These are phyloP conservation scores for Sterrhoptilus dennistouni DNA, from an alignment of 2,113 vertebrate genomes.

Conservation along the genomic window DNA sequence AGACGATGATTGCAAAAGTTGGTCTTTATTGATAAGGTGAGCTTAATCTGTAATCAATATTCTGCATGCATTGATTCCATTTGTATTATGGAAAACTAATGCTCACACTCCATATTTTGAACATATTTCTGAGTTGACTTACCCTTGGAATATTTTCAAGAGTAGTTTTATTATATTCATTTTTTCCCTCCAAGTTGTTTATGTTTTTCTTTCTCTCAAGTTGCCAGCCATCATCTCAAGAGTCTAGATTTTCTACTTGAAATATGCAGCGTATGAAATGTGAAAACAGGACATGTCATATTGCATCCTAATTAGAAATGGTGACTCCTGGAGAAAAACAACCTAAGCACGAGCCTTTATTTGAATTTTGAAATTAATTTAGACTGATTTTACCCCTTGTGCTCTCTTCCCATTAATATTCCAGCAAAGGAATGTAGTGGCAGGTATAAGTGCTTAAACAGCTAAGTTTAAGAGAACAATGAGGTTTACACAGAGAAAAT, in stretches of 20 bases:
- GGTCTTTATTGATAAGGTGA: background rate
- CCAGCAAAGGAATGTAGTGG: background rate
- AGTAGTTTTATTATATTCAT: conserved; percentile 7
- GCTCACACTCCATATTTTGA: conserved; percentile 3
- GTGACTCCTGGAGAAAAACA: conserved; percentile 30
- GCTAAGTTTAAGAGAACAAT: background rate
- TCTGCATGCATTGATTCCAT: background rate
- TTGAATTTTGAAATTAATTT: conserved; percentile 23
- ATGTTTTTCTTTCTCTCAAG: conserved; percentile 5
- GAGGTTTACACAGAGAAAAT: background rate
- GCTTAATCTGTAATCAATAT: conserved; percentile 21
- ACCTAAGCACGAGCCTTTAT: background rate
- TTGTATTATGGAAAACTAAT: background rate
- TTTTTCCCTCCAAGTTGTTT: conserved; percentile 31
- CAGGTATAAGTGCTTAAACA: background rate
- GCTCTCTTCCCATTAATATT: conserved; percentile 8
- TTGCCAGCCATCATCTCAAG: conserved; percentile 47
- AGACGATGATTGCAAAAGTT: background rate
- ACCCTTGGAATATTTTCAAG: conserved; percentile 30
- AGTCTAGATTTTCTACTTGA: conserved; percentile 33
- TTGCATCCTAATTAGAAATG: conserved; percentile 45
- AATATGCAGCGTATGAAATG: conserved; percentile 21
- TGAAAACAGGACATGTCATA: conserved; percentile 46
- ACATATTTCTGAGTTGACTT: conserved; percentile 7
- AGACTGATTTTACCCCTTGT: background rate